phyloP scores from a whole-genome alignment of 1,140 invertebrate species.

The Lasioglossum baleicum region DNA sequence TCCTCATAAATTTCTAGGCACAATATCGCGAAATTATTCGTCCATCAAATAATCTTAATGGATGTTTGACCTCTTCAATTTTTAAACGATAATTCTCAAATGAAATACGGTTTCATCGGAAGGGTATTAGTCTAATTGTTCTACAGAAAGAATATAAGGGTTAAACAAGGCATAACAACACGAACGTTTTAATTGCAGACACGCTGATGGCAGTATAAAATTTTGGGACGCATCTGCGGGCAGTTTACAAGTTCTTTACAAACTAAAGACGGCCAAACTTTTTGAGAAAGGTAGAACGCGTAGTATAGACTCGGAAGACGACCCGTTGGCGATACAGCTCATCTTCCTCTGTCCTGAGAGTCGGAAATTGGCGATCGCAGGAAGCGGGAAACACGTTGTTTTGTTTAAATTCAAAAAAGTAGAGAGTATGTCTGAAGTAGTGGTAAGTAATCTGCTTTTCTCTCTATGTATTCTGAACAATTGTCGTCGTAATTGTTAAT shows the following conservation, averaged over 20 bases:
- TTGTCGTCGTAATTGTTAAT: not conserved
- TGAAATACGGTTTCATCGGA: too few species aligned
- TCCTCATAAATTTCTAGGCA: too few species aligned
- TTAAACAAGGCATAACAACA: not conserved
- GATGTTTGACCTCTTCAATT: too few species aligned
- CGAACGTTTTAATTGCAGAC: slow-evolving; percentile 81
- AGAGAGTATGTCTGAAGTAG: slow-evolving; percentile 91
- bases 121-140: too few species aligned
- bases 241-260: slow-evolving; percentile 96
- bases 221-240: slow-evolving; percentile 98
- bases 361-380: slow-evolving; percentile 92
- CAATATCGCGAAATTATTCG: too few species aligned
- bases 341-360: slow-evolving; percentile 96
- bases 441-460: slow-evolving; percentile 82
- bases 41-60: too few species aligned
- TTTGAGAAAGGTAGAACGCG: slow-evolving; percentile 88
- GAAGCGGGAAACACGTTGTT: slow-evolving; percentile 94
- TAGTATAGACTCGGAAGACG: slow-evolving; percentile 86
- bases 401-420: slow-evolving; percentile 97
- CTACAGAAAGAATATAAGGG: too few species aligned
- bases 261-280: slow-evolving; percentile 97
- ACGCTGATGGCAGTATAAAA: slow-evolving; percentile 97
- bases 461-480: not conserved
- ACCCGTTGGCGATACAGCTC: slow-evolving; percentile 96
- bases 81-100: too few species aligned